Evolutionary conservation across 1,140 invertebrate species (phyloP), one percentile per base, ranked within the genome.

Genomic region (Atta colombica): DNA sequence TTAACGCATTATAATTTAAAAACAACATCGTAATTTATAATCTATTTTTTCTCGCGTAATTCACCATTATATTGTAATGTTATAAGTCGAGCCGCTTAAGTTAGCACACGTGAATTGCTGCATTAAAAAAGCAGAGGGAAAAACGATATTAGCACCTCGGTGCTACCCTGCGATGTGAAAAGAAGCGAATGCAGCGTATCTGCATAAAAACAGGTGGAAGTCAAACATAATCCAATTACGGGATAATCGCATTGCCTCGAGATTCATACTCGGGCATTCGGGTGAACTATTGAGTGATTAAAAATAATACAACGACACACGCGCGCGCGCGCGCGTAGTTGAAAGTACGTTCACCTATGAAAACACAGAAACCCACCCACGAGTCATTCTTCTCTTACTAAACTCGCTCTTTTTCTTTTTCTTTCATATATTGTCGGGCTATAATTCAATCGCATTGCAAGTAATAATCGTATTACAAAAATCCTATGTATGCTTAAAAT

Each of bases 271-370:
- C 69, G 61, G 39, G 35, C 68, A 80, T 88, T 84, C 75, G 45
- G 39, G 39, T 28, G 60, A 87, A 72, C 71, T 86, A 91, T 90
- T 51, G 69, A 87, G 53, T 77, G 77, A 91, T 89, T 89, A 87
- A 87, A 91, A 89, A 90, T 88, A 87, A 90, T 89, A 86, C 55
- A n/a, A 75, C 61, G 31, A 61, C 39, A 45, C 39, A 45, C 39
- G 3, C 39, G 1, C 39, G 12, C 39, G 3, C 61, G 28, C 68
- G 77, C 35, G 49, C 71, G 63, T 69, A 71, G 72, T 89, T 60
- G 78, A 39, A 89, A 87, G 60, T 81, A 77, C 45, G 74, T 58
- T 87, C 88, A 65, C 81, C 84, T 90, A 51, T 45, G 55, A 63
- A 31, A 81, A 89, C 68, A 21, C 31, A 39, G 12, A 68, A 80